Evolutionary conservation across 2,113 vertebrate species (phyloP), one percentile per base, ranked within the genome.

Genomic region (Eleginops maclovinus): DNA sequence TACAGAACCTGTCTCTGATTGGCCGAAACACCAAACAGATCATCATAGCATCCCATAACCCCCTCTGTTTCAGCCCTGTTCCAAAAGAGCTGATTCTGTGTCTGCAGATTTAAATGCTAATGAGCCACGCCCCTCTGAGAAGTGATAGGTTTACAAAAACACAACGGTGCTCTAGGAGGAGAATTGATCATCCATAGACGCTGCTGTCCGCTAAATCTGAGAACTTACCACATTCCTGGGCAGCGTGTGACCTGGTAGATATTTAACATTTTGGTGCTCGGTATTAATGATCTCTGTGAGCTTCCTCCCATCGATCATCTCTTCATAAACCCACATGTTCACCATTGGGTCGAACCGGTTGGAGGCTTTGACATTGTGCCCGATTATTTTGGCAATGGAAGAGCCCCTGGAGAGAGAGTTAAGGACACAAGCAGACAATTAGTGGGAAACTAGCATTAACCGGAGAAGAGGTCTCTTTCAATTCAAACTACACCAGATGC

Each of bases 301-400:
- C 69, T 96, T 96, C 83, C 73, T 94, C 14, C 94, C 95, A 1
- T 93, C 75, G 1, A 96, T 79, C 19, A 92, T 72, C 70, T 97
- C 96, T 89, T 98, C 95, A 46, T 93, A 96, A n/a, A 97, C 95
- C 95, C 95, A 97, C 92, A 97, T 95, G 82, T 94, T 96, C 24
- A 96, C 94, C 47, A 91, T 59, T 0, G 95, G 94, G 22, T 96
- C 90, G 77, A 96, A 96, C 58, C 86, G 90, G 82, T 94, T 95
- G 19, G 93, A 94, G 0, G 84, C 89, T 61, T 93, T 94, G 44
- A 95, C 92, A 93, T 96, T 97, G 63, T 84, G 79, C 4, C 96
- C 96, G 66, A 96, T 75, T 55, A 97, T 96, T 88, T 94, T 96
- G 75, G 96, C 94, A 64, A 96, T 96, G 26, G 94, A 93, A 5